Percentiles rank a stretch among this genome's conserved stretches.
Conservation (phyloP, 1,140 invertebrate genomes). For the Hesperophylax magnus region DNA sequence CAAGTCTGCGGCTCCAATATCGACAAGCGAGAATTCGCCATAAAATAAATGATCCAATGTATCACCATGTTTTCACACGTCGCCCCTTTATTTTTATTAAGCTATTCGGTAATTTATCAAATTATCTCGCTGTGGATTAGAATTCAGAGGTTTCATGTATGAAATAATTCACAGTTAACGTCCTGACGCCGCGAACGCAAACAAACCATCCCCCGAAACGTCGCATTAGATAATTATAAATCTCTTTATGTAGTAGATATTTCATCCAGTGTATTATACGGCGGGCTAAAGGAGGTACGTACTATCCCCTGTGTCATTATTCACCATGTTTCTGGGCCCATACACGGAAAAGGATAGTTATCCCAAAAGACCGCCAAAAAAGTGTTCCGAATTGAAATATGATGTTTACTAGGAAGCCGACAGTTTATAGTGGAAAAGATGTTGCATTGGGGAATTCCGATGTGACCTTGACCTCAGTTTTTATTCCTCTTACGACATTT, state of each 20-base stretch:
- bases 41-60: too few relatives aligned
- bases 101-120: neutral
- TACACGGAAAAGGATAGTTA: slow-evolving; percentile 24
- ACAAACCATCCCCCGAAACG: slow-evolving; percentile 19
- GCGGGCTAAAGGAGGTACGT: neutral
- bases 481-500: too few relatives aligned
- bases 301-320: slow-evolving; percentile 23
- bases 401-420: slow-evolving; percentile 33
- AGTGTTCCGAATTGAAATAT: slow-evolving; percentile 40
- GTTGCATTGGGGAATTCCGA: slow-evolving; percentile 24
- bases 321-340: neutral
- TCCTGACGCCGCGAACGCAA: slow-evolving; percentile 6
- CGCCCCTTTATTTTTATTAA: too few relatives aligned
- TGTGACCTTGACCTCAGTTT: slow-evolving; percentile 21
- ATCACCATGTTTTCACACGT: too few relatives aligned
- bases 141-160: slow-evolving; percentile 5
- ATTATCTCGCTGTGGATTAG: neutral
- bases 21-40: too few relatives aligned
- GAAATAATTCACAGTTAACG: slow-evolving; percentile 17
- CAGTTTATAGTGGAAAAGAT: slow-evolving; percentile 33
- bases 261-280: slow-evolving; percentile 18
- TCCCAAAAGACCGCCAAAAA: slow-evolving; percentile 37
- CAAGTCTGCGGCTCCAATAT: too few relatives aligned
- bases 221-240: slow-evolving; percentile 45
- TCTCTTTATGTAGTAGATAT: slow-evolving; percentile 15